Evolutionary conservation across 2,797 vertebrate genomes (phyloP).

Genomic region (Gymnoscopelus microlampas): DNA sequence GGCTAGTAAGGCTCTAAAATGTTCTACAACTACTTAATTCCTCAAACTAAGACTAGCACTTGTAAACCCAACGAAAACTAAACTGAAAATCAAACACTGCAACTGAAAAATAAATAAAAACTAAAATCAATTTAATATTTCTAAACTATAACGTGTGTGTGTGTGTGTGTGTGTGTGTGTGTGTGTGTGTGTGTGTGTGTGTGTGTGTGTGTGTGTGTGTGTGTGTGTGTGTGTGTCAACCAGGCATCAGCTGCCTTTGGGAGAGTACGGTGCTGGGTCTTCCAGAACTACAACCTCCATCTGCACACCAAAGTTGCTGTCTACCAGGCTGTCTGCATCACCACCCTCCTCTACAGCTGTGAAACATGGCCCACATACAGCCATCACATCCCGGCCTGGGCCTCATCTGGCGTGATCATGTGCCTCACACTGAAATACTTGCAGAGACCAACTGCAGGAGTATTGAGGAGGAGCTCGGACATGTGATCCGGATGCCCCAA

Average conservation of each 20-base stretch:
- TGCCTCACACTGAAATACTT: conserved; percentile 14
- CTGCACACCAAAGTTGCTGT: conserved; percentile 35
- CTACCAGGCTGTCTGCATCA: conserved; percentile 39
- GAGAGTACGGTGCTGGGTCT: conserved; percentile 14
- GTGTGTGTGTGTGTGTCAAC: conserved; percentile 8
- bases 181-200: no score
- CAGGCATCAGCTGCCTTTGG: conserved; percentile 10
- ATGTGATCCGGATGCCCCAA: conserved; percentile 46
- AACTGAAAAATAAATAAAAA: no score
- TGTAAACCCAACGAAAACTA: no score
- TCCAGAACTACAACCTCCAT: conserved; percentile 34
- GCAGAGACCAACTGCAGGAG: conserved; percentile 17
- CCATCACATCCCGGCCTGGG: background rate
- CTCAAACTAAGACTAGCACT: no score
- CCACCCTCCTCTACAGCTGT: conserved; percentile 9
- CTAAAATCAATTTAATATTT: no score
- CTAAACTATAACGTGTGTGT: no score
- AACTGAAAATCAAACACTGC: no score
- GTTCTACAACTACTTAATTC: no score
- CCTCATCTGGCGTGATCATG: no score
- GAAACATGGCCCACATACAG: background rate
- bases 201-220: background rate
- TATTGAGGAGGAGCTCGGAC: conserved; percentile 40
- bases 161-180: no score
- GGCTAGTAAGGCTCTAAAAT: no score